These are phyloP conservation scores for Rhabdophis nuchalis DNA, from an alignment of 2,797 vertebrate genomes.

Conservation along the genomic window DNA sequence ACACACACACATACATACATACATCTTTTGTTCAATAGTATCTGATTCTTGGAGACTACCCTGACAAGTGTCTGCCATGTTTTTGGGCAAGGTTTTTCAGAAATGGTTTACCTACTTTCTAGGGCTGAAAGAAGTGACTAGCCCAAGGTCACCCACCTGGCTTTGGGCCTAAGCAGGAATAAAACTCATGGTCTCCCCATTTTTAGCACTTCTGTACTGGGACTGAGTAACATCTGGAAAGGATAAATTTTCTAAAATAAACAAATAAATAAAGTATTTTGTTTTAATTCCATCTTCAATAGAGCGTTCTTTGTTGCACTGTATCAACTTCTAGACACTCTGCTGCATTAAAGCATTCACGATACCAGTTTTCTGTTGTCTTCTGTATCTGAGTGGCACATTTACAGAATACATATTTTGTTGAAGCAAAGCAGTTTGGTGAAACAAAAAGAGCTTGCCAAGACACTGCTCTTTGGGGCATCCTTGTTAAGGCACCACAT, in stretches of 20 bases:
- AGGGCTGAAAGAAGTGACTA: background rate
- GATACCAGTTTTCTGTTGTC: background rate
- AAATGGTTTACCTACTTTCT: background rate
- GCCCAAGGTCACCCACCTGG: background rate
- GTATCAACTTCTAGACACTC: background rate
- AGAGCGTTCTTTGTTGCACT: background rate
- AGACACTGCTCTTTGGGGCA: background rate
- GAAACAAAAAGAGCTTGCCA: background rate
- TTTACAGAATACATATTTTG: background rate
- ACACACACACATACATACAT: too few species aligned
- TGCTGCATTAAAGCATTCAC: background rate
- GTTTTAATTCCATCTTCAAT: background rate
- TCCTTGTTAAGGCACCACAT: background rate
- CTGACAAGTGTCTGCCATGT: background rate
- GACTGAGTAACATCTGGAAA: background rate
- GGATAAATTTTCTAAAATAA: background rate
- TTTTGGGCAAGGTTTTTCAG: background rate
- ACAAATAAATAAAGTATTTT: background rate
- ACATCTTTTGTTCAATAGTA: background rate
- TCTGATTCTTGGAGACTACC: background rate
- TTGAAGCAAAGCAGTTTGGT: background rate
- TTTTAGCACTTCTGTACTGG: background rate
- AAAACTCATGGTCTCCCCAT: background rate
- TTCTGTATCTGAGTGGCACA: background rate
- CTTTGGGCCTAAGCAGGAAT: background rate